A percentile compares a stretch with the other conserved stretches of the same genome.
phyloP scores from a whole-genome alignment of 1,140 invertebrate genomes.

The Brachystomella parvula region DNA sequence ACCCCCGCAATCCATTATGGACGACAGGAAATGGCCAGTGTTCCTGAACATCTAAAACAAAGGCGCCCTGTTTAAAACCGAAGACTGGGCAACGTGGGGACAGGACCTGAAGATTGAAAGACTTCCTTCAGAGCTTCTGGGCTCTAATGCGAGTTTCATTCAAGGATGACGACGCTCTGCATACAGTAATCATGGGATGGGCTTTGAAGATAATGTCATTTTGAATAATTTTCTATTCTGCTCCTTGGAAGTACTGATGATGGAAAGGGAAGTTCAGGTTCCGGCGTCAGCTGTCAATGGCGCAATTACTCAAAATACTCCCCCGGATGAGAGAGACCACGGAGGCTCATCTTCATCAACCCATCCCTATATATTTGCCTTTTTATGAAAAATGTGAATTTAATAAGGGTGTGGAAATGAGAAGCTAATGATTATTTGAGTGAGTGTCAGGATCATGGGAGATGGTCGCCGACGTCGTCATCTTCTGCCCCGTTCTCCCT shows the following conservation, averaged over 20 bases:
- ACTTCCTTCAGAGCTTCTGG: too few species aligned
- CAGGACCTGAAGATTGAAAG: too few species aligned
- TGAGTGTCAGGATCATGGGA: constrained; percentile 4
- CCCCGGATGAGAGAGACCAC: neutral
- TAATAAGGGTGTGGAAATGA: constrained; percentile 24
- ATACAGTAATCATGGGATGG: too few species aligned
- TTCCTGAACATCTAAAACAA: too few species aligned
- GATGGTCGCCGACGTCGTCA: neutral
- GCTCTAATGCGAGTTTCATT: too few species aligned
- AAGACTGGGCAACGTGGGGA: too few species aligned
- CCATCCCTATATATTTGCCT: constrained; percentile 10
- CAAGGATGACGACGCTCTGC: too few species aligned
- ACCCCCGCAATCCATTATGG: too few species aligned
- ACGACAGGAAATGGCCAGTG: too few species aligned
- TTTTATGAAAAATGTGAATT: constrained; percentile 27
- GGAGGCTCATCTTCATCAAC: neutral
- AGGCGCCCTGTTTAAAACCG: too few species aligned
- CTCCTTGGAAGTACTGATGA: neutral
- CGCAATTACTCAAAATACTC: neutral
- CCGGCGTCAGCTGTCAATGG: neutral
- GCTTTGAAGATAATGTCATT: too few species aligned
- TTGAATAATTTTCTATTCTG: neutral
- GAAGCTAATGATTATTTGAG: constrained; percentile 29
- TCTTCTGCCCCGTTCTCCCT: constrained; percentile 13
- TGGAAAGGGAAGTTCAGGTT: neutral